Conservation (phyloP, 37 sponge, comb jelly and placozoan genomes). For the Haliclona indistincta region DNA sequence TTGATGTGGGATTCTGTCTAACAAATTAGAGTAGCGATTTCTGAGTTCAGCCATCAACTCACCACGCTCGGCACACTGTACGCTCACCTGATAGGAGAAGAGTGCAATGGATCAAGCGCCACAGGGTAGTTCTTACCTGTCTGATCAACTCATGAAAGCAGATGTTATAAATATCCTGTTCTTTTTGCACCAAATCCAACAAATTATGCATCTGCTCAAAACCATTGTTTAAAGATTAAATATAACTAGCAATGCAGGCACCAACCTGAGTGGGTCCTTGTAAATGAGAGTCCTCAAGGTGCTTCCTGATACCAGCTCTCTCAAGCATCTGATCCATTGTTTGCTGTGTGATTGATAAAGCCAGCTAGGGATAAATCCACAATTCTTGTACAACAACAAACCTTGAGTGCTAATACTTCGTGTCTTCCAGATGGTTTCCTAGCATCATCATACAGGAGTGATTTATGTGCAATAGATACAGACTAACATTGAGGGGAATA, state of each 20-base stretch:
- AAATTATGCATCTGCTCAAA: constrained; percentile 84
- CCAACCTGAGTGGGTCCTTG: constrained; percentile 69
- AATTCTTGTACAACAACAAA: background rate
- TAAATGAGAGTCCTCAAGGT: constrained; percentile 20
- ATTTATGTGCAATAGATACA: background rate
- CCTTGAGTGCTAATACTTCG: constrained; percentile 81
- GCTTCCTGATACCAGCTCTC: constrained; percentile 64
- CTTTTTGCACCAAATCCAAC: constrained; percentile 83
- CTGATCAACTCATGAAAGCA: constrained; percentile 97
- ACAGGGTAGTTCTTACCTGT: constrained; percentile 60
- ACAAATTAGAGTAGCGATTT: constrained; percentile 73
- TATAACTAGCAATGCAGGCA: background rate
- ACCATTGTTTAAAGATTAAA: background rate
- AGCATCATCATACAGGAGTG: background rate
- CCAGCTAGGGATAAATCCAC: background rate
- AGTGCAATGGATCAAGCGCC: background rate
- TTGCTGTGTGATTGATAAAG: constrained; percentile 40
- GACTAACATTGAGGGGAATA: constrained; percentile 88
- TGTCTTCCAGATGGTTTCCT: constrained; percentile 82
- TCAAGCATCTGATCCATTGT: constrained; percentile 70
- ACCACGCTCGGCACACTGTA: constrained; percentile 92
- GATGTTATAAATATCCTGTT: constrained; percentile 94
- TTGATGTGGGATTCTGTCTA: constrained; percentile 87
- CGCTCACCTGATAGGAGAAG: constrained; percentile 65
- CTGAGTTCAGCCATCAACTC: constrained; percentile 86